A percentile compares a stretch with the other conserved stretches of the same genome.
phyloP scores from a whole-genome alignment of 92 coral and sea anemone species.

The Porites lobata region DNA sequence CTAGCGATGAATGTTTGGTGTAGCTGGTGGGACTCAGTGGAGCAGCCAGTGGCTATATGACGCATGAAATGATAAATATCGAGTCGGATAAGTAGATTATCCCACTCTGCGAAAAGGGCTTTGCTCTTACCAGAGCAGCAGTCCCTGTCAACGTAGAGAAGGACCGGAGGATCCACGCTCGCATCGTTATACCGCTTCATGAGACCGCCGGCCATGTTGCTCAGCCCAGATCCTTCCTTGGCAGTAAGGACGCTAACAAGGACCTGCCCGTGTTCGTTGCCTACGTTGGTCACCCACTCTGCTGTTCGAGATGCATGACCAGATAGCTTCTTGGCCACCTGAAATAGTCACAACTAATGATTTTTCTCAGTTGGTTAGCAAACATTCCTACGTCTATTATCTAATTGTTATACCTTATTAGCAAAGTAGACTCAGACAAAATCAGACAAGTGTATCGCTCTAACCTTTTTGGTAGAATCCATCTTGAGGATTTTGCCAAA shows the following conservation, averaged over 20 bases:
- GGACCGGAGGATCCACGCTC: conserved; percentile 45
- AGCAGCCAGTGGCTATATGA: conserved; percentile 33
- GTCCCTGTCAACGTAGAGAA: conserved; percentile 67
- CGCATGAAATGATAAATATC: conserved; percentile 54
- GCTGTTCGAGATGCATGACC: conserved; percentile 42
- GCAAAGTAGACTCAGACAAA: neutral
- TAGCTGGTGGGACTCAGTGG: conserved; percentile 46
- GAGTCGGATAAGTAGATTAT: conserved; percentile 23
- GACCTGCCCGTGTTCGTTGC: conserved; percentile 49
- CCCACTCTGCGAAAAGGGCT: conserved; percentile 31
- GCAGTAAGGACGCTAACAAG: conserved; percentile 59
- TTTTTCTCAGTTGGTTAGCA: too few relatives aligned
- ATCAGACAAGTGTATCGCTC: neutral
- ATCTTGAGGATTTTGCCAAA: conserved; percentile 52
- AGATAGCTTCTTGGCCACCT: conserved; percentile 46
- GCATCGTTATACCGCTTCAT: conserved; percentile 47
- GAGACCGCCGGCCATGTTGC: conserved; percentile 46
- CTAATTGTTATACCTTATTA: neutral
- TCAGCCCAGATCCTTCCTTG: conserved; percentile 47
- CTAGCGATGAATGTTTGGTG: conserved; percentile 36
- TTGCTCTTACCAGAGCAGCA: conserved; percentile 37
- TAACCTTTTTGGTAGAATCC: conserved; percentile 63
- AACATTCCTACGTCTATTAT: too few relatives aligned
- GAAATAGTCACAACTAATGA: neutral
- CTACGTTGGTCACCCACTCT: conserved; percentile 63